phyloP scores from a whole-genome alignment of 2,888 invertebrate species.

The Eilema sororculum region DNA sequence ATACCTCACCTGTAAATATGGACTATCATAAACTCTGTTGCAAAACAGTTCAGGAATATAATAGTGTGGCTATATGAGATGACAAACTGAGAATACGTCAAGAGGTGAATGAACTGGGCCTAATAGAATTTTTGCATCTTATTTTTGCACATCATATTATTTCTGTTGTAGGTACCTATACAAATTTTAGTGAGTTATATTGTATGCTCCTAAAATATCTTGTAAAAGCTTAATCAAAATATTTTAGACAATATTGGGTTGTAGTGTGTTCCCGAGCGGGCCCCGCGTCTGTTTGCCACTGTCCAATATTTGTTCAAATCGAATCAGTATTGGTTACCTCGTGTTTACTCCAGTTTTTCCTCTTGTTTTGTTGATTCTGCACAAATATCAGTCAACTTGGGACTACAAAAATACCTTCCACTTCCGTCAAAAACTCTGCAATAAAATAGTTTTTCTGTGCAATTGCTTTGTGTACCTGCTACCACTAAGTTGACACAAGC shows the following conservation, averaged over 20 bases:
- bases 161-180: no score
- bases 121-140: no score
- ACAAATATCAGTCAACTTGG: constrained; percentile 6
- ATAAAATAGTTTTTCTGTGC: neutral
- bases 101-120: no score
- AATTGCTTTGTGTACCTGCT: neutral
- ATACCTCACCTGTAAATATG: no score
- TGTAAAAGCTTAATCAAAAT: neutral
- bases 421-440: constrained; percentile 3
- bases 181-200: neutral
- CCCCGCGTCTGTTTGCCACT: neutral
- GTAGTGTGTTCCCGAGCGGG: constrained; percentile 2
- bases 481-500: neutral
- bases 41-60: no score
- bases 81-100: no score
- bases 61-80: no score
- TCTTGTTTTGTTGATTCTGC: constrained; percentile 19
- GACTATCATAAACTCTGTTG: no score
- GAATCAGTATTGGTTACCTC: constrained; percentile 19
- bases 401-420: constrained; percentile 6
- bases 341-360: constrained; percentile 23
- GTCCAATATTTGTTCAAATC: constrained; percentile 27
- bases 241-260: neutral
- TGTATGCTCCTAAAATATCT: neutral
- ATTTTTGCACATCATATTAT: no score